Base-by-base conservation (phyloP, 2,113 vertebrate genomes). In the Silurus meridionalis region DNA sequence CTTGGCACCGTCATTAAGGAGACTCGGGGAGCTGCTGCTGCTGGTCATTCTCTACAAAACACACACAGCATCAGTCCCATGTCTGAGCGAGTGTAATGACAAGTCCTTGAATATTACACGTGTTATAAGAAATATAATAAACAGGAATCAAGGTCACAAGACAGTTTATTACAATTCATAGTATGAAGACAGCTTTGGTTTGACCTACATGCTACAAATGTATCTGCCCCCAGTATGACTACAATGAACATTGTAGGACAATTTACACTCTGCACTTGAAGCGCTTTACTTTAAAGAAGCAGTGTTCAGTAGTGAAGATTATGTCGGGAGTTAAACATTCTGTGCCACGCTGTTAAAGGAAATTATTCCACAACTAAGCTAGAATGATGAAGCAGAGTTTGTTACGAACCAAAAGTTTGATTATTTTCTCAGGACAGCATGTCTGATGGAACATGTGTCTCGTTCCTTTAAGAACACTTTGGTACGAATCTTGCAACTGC, bases 1-100 rank as follows among this genome's bases (percentile, higher is more conserved):
- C 96, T 99, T 99, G 96, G 97, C 97, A 99, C 97, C 96, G 91
- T 99, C 98, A 86, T 97, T 99, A 85, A 98, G 95, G 94, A 99
- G 97, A 95, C 97, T 99, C 78, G 97, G 97, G 86, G 98, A 99
- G 89, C 97, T 99, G 95, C 96, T 99, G 96, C 98, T 99, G 94
- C 96, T 99, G 91, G 97, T 97, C 95, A 99, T 98, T 90, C 98
- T 96, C 98, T 99, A 90, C 17, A 69, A 85, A 28, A 83, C 25
- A 83, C 63, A 75, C 11, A 83, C n/a, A 53, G 50, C 72, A 25
- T 78, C 52, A 15, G 52, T 78, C 74, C 55, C 13, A 57, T 25
- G 23, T 15, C n/a, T 1, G 23, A 55, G 74, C 28, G 66, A 11
- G 11, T 67, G 37, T 2, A 52, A 8, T 23, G 48, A 23, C 72